Conservation (phyloP, 2,797 vertebrate species). For the Streptopelia turtur region DNA sequence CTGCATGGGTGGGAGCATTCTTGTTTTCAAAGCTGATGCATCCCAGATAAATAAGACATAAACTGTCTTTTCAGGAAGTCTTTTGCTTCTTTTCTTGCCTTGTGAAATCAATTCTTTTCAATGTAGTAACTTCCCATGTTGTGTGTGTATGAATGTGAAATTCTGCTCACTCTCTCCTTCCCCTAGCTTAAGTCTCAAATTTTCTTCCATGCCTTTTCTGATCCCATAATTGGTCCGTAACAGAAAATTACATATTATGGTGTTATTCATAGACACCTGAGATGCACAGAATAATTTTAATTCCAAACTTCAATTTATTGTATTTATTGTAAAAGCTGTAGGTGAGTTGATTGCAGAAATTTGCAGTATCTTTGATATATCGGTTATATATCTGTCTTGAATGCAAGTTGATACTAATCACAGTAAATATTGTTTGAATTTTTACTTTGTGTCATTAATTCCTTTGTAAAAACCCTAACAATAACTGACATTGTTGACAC, state of each 20-base stretch:
- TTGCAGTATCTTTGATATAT: not conserved
- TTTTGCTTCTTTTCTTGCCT: not conserved
- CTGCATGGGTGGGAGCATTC: rapidly evolving
- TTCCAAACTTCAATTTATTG: not conserved
- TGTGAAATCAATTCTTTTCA: not conserved
- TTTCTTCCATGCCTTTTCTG: not conserved
- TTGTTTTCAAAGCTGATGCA: not conserved
- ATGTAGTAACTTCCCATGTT: not conserved
- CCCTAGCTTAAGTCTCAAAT: not conserved
- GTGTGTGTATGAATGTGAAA: not conserved
- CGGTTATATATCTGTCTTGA: not conserved
- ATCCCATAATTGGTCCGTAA: not conserved
- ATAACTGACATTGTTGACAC: too few relatives aligned
- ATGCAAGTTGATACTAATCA: not conserved
- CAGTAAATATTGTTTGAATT: not conserved
- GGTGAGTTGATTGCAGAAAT: not conserved
- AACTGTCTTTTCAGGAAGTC: not conserved
- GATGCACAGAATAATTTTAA: not conserved
- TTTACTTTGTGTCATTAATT: not conserved
- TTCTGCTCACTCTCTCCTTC: not conserved
- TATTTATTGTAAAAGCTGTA: not conserved
- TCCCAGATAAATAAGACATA: not conserved
- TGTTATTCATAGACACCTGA: not conserved
- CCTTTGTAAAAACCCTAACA: not conserved
- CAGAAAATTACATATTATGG: not conserved